Conservation (phyloP, 2,888 invertebrate genomes). For the Petrolisthes manimaculis region DNA sequence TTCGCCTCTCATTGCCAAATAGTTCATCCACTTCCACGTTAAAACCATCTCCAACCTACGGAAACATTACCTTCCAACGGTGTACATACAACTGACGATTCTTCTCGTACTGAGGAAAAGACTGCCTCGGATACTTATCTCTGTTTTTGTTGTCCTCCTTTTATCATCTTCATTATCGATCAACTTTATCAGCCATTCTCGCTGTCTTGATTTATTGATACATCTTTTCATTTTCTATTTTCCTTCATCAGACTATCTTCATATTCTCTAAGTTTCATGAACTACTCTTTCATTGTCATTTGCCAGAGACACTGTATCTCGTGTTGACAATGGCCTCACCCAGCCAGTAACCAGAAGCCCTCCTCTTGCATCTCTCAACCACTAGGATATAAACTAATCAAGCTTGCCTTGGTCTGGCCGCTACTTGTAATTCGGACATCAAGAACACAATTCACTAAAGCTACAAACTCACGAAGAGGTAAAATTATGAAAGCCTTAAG, state of each 20-base stretch:
- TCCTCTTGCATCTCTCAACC: conserved; percentile 31
- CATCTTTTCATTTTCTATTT: background rate
- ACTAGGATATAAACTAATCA: conserved; percentile 33
- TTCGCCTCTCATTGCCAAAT: no score
- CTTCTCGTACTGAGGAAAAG: no score
- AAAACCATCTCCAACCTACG: no score
- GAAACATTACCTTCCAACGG: no score
- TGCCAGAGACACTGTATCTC: background rate
- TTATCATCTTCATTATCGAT: no score
- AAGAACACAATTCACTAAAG: conserved; percentile 21
- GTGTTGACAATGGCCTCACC: background rate
- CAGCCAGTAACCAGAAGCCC: conserved; percentile 27
- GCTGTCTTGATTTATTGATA: no score
- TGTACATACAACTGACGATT: no score
- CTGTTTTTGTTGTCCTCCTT: no score
- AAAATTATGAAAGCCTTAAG: conserved; percentile 8
- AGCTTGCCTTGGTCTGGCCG: conserved; percentile 32
- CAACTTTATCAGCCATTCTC: no score
- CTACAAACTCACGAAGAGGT: conserved; percentile 18
- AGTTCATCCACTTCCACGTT: no score
- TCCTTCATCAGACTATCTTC: background rate
- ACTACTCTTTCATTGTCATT: background rate
- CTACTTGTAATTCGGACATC: conserved; percentile 40
- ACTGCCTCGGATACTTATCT: no score
- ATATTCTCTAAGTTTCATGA: background rate